These are phyloP conservation scores for Pteromalus puparum DNA, from an alignment of 1,140 invertebrate genomes.

Conservation along the genomic window DNA sequence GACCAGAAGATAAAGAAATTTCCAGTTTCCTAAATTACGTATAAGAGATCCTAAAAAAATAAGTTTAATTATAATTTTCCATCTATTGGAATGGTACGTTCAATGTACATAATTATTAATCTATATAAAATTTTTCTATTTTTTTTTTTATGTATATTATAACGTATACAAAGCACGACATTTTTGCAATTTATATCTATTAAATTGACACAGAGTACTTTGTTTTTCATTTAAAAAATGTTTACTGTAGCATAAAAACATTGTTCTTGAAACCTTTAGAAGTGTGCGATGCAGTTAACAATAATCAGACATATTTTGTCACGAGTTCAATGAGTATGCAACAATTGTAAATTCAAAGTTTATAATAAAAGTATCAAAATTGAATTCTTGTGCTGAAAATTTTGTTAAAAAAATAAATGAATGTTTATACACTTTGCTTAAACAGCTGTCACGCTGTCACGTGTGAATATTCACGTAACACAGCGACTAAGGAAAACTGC, in stretches of 20 bases:
- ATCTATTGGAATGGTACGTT: conserved; percentile 25
- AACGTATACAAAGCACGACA: conserved; percentile 13
- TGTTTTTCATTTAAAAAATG: conserved; percentile 6
- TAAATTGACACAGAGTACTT: conserved; percentile 29
- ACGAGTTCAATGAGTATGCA: background rate
- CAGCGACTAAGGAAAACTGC: background rate
- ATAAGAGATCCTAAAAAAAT: conserved; percentile 28
- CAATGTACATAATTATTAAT: conserved; percentile 16
- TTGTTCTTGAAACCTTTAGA: background rate
- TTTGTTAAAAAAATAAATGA: background rate
- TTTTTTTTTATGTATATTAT: background rate
- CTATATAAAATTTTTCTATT: conserved; percentile 22
- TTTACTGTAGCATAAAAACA: background rate
- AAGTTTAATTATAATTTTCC: conserved; percentile 13
- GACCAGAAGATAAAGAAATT: conserved; percentile 23
- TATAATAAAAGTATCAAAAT: conserved; percentile 1
- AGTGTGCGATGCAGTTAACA: conserved; percentile 18
- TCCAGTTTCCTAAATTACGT: conserved; percentile 16
- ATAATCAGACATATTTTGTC: background rate
- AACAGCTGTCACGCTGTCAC: too few species aligned
- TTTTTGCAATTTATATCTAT: conserved; percentile 3
- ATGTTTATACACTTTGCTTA: background rate
- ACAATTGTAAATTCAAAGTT: background rate
- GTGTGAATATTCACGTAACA: too few species aligned
- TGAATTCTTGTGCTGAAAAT: background rate